A percentile compares a stretch with the other conserved stretches of the same genome.
These are phyloP conservation scores for Lanistes nyassanus DNA, from an alignment of 1,140 invertebrate genomes.

Conservation along the genomic window DNA sequence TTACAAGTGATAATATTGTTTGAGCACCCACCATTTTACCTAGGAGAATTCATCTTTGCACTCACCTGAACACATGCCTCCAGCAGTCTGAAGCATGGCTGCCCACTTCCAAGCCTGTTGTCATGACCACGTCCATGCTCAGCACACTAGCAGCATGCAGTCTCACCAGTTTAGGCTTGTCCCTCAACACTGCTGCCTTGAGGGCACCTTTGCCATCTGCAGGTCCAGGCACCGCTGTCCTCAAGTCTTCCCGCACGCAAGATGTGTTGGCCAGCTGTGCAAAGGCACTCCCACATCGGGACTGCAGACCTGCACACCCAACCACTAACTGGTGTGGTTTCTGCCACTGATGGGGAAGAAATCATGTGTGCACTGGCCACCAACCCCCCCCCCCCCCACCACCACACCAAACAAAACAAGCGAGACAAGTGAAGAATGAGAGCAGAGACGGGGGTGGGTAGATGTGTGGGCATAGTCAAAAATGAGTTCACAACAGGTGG, in stretches of 20 bases:
- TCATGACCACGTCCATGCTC: constrained; percentile 87
- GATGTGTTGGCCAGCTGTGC: constrained; percentile 80
- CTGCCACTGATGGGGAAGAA: too few species aligned
- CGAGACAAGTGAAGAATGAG: too few species aligned
- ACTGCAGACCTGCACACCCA: constrained; percentile 76
- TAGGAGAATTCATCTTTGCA: not conserved
- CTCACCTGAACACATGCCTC: constrained; percentile 88
- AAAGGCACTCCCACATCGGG: constrained; percentile 84
- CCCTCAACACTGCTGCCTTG: constrained; percentile 35
- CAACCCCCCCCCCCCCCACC: too few species aligned
- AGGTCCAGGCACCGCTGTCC: constrained; percentile 27
- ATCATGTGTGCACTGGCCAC: too few species aligned
- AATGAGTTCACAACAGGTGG: too few species aligned
- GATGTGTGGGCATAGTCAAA: too few species aligned
- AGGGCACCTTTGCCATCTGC: constrained; percentile 32
- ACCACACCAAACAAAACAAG: too few species aligned
- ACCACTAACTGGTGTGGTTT: not conserved
- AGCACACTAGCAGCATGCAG: constrained; percentile 84
- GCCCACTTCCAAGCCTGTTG: constrained; percentile 85
- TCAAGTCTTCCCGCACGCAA: constrained; percentile 56
- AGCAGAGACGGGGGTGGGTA: too few species aligned
- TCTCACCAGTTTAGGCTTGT: constrained; percentile 54
- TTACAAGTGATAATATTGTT: too few species aligned
- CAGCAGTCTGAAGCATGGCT: constrained; percentile 92
- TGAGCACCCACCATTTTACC: not conserved